A percentile compares a stretch with the other conserved stretches of the same genome.
Conservation (phyloP, 1,140 invertebrate genomes). For the Zaprionus kolodkinae region DNA sequence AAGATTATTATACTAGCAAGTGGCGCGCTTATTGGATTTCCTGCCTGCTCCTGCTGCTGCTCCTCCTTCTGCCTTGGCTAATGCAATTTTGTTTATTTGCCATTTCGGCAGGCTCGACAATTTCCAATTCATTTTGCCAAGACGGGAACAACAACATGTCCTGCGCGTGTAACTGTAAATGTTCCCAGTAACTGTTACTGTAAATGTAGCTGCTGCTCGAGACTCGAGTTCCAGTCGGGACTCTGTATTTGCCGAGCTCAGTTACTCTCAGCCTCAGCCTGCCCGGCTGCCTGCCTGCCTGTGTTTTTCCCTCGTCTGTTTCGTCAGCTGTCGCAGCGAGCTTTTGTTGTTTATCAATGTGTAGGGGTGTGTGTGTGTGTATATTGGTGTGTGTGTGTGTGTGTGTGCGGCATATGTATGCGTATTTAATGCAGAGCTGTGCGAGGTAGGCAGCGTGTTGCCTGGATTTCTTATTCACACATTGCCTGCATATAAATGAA, state of each 20-base stretch:
- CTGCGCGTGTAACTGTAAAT: constrained; percentile 3
- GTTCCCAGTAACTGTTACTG: constrained; percentile 11
- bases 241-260: neutral
- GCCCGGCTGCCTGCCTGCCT: neutral
- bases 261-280: neutral
- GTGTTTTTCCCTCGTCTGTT: constrained; percentile 10
- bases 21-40: constrained; percentile 37
- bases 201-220: too few relatives aligned
- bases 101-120: constrained; percentile 39
- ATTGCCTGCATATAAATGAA: constrained; percentile 56
- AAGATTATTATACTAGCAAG: constrained; percentile 43
- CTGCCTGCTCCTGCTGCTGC: neutral
- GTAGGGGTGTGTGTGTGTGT: too few relatives aligned
- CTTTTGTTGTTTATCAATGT: constrained; percentile 14
- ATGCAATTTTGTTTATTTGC: constrained; percentile 56
- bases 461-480: constrained; percentile 59
- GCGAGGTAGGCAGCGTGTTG: constrained; percentile 29
- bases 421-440: constrained; percentile 45
- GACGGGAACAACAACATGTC: constrained; percentile 6
- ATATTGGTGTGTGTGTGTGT: neutral
- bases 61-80: neutral
- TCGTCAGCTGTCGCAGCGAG: constrained; percentile 3
- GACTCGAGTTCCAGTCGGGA: neutral
- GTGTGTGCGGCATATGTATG: constrained; percentile 11
- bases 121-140: constrained; percentile 45